Base-by-base conservation (phyloP, 2,113 vertebrate genomes). In the Cryptomyrus ogoouensis region DNA sequence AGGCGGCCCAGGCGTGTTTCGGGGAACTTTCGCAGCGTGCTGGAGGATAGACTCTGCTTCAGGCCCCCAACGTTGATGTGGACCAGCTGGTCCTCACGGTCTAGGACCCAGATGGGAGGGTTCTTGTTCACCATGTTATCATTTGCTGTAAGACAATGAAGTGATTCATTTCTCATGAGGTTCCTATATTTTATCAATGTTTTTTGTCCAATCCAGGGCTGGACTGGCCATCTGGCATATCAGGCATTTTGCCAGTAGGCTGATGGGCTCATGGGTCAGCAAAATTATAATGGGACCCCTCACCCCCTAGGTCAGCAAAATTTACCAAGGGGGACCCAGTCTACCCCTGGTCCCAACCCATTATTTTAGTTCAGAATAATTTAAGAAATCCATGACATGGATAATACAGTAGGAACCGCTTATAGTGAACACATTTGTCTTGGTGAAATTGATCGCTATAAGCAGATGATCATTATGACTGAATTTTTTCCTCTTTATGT, bases 31-130 rank as follows among this genome's bases (percentile, higher is more conserved):
- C 95, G 96, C 90, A 99, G 93, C 1, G 97, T 96, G 35, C 95
- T 97, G 53, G 96, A 97, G 90, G 97, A 97, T 52, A 99, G 95
- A 89, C 96, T 97, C 91, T 96, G 94, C 91, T 97, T 96, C 94
- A 99, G 94, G 0, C 98, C 98, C 0, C 98, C 98, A 1, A 99
- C 97, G 21, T 99, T 99, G 92, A 99, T 96, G 89, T 97, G 97
- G 92, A 99, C 96, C 66, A 97, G 95, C 56, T 95, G 95, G 80
- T 98, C 97, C 39, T 96, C 96, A 0, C 96, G 92, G 91, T 94
- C 90, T 56, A 93, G 93, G 90, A 94, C 94, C 97, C 97, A 97
- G 92, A 94, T 91, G 52, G 94, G 94, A 88, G 95, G 92, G 89
- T 91, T 95, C 94, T 97, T 96, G 94, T 96, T 97, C 94, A 97